Evolutionary conservation across 2,888 invertebrate species (phyloP).

Genomic region (Coenonympha glycerion): DNA sequence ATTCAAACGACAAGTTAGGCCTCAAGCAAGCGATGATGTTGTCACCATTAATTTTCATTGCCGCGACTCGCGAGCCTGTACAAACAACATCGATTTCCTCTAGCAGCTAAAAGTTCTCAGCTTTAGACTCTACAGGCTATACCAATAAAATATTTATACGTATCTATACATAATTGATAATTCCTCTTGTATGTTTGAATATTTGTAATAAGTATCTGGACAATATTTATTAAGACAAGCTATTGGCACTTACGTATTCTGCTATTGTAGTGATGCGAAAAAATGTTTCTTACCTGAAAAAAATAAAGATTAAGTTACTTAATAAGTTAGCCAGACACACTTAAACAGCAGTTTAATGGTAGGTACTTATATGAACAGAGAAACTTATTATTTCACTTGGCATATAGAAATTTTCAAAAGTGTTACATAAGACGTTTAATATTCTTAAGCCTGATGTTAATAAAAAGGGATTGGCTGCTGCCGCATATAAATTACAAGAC

Average conservation of each 20-base stretch:
- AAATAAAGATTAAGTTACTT: neutral
- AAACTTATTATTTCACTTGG: no score
- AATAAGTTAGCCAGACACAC: neutral
- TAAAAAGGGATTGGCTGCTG: no score
- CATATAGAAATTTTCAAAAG: no score
- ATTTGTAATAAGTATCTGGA: conserved; percentile 8
- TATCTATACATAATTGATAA: conserved; percentile 18
- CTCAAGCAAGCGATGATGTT: conserved; percentile 25
- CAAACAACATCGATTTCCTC: conserved; percentile 27
- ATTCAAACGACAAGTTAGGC: conserved; percentile 24
- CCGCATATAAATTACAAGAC: no score
- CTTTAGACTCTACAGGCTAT: conserved; percentile 13
- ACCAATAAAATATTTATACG: conserved; percentile 25
- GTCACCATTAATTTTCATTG: conserved; percentile 30
- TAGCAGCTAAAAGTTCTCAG: conserved; percentile 1
- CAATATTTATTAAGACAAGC: no score
- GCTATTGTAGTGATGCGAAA: neutral
- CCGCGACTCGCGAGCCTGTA: no score
- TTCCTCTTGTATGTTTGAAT: conserved; percentile 18
- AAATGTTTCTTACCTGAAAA: conserved; percentile 21
- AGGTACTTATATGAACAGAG: no score
- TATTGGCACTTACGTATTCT: neutral
- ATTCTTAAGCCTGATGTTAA: no score
- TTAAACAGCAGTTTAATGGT: no score
- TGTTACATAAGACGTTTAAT: no score